Percentiles rank a stretch among this genome's conserved stretches.
These are phyloP conservation scores for Musca vetustissima DNA, from an alignment of 1,140 invertebrate species.

Conservation along the genomic window DNA sequence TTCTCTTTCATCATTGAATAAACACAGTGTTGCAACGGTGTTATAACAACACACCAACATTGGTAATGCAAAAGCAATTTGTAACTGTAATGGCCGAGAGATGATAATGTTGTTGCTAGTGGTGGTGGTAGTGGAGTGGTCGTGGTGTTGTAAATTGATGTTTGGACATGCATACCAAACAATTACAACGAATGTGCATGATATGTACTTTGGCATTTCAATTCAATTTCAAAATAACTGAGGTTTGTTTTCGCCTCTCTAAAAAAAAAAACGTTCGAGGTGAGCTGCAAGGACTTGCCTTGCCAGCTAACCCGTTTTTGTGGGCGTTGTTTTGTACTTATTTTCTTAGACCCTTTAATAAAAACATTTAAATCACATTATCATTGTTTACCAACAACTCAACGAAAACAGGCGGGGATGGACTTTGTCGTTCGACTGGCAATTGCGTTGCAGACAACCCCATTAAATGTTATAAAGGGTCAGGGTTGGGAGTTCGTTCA, in stretches of 20 bases:
- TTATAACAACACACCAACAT: neutral
- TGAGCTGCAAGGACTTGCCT: neutral
- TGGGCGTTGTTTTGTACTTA: neutral
- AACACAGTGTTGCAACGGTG: too few species aligned
- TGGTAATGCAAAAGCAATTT: neutral
- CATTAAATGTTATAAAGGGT: too few species aligned
- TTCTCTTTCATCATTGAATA: too few species aligned
- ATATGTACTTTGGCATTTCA: neutral
- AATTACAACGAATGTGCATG: neutral
- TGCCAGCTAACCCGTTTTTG: neutral
- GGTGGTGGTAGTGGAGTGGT: too few species aligned
- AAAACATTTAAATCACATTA: constrained; percentile 51
- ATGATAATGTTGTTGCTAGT: neutral
- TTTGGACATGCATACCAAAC: constrained; percentile 1
- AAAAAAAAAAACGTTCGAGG: neutral
- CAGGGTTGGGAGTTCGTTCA: too few species aligned
- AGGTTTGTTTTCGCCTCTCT: neutral
- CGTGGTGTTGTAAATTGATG: too few species aligned
- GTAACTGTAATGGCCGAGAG: constrained; percentile 1
- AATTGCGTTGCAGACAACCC: too few species aligned
- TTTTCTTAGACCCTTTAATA: neutral
- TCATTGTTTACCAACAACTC: constrained; percentile 43
- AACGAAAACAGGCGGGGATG: too few species aligned
- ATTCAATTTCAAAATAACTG: constrained; percentile 1
- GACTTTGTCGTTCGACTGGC: too few species aligned